A percentile compares a stretch with the other conserved stretches of the same genome.
These are phyloP conservation scores for Amphibalanus amphitrite DNA, from an alignment of 1,140 invertebrate genomes.

Conservation along the genomic window DNA sequence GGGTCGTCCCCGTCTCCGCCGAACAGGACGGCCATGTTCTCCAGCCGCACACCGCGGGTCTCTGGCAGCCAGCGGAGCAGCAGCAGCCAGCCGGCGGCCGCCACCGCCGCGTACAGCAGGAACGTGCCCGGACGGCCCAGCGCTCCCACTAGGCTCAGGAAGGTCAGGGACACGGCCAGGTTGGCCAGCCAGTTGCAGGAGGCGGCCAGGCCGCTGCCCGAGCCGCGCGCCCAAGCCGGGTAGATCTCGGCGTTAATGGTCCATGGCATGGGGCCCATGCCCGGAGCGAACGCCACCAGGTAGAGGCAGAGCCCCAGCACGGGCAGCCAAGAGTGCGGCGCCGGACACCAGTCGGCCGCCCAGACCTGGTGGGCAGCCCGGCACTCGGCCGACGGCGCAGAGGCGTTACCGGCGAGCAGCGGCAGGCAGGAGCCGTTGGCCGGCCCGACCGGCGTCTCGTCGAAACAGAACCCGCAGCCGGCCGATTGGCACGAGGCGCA, in stretches of 20 bases:
- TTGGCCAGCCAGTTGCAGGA: slow-evolving; percentile 42
- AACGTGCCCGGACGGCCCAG: slow-evolving; percentile 27
- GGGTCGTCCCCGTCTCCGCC: no score
- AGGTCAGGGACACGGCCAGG: slow-evolving; percentile 41
- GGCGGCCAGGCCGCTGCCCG: slow-evolving; percentile 36
- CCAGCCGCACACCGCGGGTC: slow-evolving; percentile 34
- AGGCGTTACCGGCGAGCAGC: background rate
- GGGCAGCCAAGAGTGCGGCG: slow-evolving; percentile 32
- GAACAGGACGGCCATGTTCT: slow-evolving; percentile 27
- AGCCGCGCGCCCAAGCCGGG: slow-evolving; percentile 40
- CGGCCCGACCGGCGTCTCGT: background rate
- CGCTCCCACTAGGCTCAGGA: slow-evolving; percentile 27
- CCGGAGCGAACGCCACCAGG: slow-evolving; percentile 16
- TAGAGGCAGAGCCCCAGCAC: slow-evolving; percentile 35
- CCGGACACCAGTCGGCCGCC: slow-evolving; percentile 31
- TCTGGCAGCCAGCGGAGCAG: slow-evolving; percentile 34
- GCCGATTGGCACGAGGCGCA: background rate
- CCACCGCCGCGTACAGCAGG: slow-evolving; percentile 30
- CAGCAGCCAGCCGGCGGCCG: no score
- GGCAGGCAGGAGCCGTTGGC: background rate
- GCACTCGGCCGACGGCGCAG: slow-evolving; percentile 6
- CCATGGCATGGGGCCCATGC: slow-evolving; percentile 47
- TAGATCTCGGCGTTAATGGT: slow-evolving; percentile 48
- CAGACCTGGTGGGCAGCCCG: slow-evolving; percentile 13
- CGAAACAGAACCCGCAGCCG: slow-evolving; percentile 6